Percentiles rank a stretch among this genome's conserved stretches.
Evolutionary conservation across 2,113 vertebrate genomes (phyloP).

Genomic region (Strix aluco): DNA sequence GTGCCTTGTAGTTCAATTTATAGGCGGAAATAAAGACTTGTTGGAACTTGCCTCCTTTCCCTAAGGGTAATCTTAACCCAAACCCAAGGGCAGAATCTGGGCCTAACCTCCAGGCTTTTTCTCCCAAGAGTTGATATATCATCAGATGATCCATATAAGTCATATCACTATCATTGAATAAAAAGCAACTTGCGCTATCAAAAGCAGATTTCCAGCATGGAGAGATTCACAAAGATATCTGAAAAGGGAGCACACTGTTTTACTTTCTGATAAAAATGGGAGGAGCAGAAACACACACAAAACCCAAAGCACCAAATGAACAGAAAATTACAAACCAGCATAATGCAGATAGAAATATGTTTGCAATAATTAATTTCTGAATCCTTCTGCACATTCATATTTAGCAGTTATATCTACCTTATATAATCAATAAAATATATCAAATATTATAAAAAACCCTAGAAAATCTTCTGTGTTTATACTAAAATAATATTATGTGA

Average conservation of each 20-base stretch:
- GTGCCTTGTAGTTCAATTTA: constrained; percentile 58
- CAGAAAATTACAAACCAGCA: neutral
- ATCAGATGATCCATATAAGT: neutral
- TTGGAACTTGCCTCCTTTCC: constrained; percentile 11
- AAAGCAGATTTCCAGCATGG: neutral
- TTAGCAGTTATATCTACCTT: neutral
- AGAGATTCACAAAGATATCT: neutral
- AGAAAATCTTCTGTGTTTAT: neutral
- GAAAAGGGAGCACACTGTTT: neutral
- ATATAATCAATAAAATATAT: neutral
- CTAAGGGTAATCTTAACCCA: constrained; percentile 16
- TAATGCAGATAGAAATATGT: neutral
- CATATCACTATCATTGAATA: neutral
- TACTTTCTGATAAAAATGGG: neutral
- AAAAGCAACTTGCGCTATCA: constrained; percentile 7
- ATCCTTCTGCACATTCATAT: neutral
- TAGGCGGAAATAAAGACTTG: constrained; percentile 59
- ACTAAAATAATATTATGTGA: neutral
- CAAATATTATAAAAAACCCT: neutral
- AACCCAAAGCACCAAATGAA: neutral
- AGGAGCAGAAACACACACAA: neutral
- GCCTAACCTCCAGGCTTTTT: neutral
- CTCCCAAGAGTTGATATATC: neutral
- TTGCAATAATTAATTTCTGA: neutral
- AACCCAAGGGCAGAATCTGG: constrained; percentile 18